Conservation (phyloP, 2,797 vertebrate species). For the Sebastes matsubarae region DNA sequence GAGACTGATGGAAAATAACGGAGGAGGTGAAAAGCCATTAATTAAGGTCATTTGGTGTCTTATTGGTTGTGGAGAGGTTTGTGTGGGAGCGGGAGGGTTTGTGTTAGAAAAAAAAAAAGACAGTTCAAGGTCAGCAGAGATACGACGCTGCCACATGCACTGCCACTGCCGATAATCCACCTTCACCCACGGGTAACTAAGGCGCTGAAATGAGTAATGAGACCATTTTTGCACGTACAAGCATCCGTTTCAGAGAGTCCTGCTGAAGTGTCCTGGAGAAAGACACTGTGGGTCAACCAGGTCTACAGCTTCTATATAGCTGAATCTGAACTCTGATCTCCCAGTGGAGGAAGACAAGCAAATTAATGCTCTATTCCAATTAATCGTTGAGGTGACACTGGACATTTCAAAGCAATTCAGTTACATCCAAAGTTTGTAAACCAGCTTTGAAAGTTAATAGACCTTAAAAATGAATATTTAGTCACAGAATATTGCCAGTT, state of each 20-base stretch:
- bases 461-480: background rate
- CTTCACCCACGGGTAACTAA: conserved; percentile 23
- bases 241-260: conserved; percentile 5
- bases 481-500: background rate
- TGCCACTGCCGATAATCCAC: conserved; percentile 20
- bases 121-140: conserved; percentile 59
- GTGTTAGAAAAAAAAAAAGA: conserved; percentile 37
- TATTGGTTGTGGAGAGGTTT: conserved; percentile 31
- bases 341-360: background rate
- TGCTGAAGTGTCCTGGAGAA: background rate
- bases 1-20: conserved; percentile 55
- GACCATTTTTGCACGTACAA: conserved; percentile 7
- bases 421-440: background rate
- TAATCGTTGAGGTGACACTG: background rate
- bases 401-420: background rate
- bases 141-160: conserved; percentile 16
- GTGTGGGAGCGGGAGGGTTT: background rate
- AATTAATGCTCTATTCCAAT: background rate
- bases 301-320: background rate
- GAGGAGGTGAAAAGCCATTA: conserved; percentile 57
- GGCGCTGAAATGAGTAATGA: conserved; percentile 24
- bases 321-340: conserved; percentile 13
- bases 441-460: background rate
- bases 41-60: conserved; percentile 62
- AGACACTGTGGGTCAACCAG: background rate